Evolutionary conservation across 2,888 invertebrate genomes (phyloP), one percentile per base, ranked within the genome.

Genomic region (Achlya flavicornis): DNA sequence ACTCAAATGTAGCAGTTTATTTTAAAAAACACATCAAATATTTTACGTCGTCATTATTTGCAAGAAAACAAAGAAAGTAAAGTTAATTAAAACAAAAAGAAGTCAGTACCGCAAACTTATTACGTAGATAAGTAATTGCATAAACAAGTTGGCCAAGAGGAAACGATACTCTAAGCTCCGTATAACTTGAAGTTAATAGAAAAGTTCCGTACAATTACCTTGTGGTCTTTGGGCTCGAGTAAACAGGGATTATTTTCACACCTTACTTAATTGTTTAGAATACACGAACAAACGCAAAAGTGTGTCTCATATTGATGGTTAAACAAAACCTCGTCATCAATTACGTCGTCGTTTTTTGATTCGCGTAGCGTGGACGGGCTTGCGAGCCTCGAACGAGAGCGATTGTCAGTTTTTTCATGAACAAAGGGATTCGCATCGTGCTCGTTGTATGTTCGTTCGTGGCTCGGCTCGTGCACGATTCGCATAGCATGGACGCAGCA

Each of bases 121-220:
- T 68, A 63, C 63, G 64, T 70, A 63, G 46, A 46, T 46, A n/a
- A 67, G 68, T 81, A 79, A 84, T 81, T 80, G 79, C 73, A 70
- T 81, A 76, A 79, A 81, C 75, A 83, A 80, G 76, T 80, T 72
- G 66, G 73, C 72, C 74, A 63, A 71, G 63, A 64, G 72, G 72
- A 71, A 76, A 77, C 75, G 74, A 81, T 78, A 80, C 76, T 79
- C 75, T 61, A 77, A 82, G 75, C 79, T 72, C 41, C 38, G 32
- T 66, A 68, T 75, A 75, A 77, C 78, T 77, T 67, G 70, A 73
- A 80, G 72, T 78, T 82, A 83, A 85, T 83, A 79, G 81, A 83
- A 83, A 85, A 86, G 80, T 85, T 67, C 69, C 57, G 3, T 70
- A 67, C 65, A 66, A 75, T 74, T 72, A 74, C 75, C 71, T 72